A percentile compares a stretch with the other conserved stretches of the same genome.
Conservation (phyloP, 2,888 invertebrate species). For the Pegoplata infirma region DNA sequence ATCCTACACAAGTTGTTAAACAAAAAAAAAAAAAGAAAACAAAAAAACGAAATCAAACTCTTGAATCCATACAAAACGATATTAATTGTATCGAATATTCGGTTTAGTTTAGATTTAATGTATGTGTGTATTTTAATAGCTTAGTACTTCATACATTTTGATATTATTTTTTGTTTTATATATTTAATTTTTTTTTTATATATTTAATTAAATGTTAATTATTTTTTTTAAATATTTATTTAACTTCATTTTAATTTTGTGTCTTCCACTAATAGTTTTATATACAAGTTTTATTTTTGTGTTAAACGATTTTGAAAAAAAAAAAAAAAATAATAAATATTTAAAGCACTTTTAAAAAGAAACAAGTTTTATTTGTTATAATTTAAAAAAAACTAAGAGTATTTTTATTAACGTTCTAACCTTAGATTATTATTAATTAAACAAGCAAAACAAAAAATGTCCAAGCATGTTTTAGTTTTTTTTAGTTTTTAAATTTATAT, state of each 20-base stretch:
- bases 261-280: conserved; percentile 47
- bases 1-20: conserved; percentile 6
- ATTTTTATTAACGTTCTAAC: neutral
- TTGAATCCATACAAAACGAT: conserved; percentile 37
- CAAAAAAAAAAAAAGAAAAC: neutral
- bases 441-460: too few species aligned
- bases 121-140: conserved; percentile 46
- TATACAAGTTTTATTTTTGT: conserved; percentile 33
- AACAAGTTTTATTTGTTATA: conserved; percentile 48
- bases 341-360: conserved; percentile 52
- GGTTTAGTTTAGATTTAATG: conserved; percentile 37
- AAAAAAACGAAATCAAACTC: conserved; percentile 5
- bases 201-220: conserved; percentile 44
- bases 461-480: conserved; percentile 50
- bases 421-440: conserved; percentile 30
- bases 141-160: conserved; percentile 43
- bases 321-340: conserved; percentile 46
- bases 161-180: conserved; percentile 49
- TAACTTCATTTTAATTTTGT: conserved; percentile 40
- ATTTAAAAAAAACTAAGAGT: conserved; percentile 2
- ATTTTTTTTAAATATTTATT: conserved; percentile 56
- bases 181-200: conserved; percentile 46
- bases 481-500: conserved; percentile 22
- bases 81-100: conserved; percentile 52
- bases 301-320: conserved; percentile 44